Conservation (phyloP, 2,888 invertebrate species). For the Mallateleia sp. region DNA sequence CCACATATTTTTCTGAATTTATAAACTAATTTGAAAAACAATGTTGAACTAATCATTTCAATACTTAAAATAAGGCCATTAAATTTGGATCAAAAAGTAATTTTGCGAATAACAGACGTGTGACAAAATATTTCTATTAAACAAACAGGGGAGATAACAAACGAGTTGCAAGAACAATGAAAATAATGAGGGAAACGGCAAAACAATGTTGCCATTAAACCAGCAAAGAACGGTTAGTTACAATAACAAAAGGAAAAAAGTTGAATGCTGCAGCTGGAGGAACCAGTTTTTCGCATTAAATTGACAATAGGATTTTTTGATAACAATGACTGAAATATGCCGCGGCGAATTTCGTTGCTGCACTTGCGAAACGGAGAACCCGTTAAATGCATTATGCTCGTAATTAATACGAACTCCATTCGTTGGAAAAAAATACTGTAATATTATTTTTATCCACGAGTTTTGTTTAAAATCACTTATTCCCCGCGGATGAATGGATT, state of each 20-base stretch:
- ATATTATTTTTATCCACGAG: background rate
- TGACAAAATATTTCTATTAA: background rate
- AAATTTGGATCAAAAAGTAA: no score
- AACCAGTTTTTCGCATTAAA: conserved; percentile 41
- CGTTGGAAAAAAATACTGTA: background rate
- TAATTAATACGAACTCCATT: conserved; percentile 25
- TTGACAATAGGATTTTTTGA: no score
- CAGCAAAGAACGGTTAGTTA: conserved; percentile 32
- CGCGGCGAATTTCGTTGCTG: background rate
- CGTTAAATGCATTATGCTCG: conserved; percentile 7
- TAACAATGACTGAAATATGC: conserved; percentile 24
- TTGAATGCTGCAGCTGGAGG: conserved; percentile 5
- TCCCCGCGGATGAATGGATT: background rate
- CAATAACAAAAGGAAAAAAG: conserved; percentile 34
- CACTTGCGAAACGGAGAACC: background rate
- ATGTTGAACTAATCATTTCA: no score
- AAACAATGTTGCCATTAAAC: conserved; percentile 44
- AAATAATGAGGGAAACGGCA: conserved; percentile 27
- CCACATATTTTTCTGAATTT: no score
- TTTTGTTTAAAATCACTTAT: conserved; percentile 18
- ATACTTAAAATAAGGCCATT: no score
- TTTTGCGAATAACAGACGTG: no score
- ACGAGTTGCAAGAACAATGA: conserved; percentile 7
- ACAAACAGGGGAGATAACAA: conserved; percentile 3
- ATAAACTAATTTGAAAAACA: no score